Base-by-base conservation (phyloP, 2,888 invertebrate genomes). In the Heliconius sara region DNA sequence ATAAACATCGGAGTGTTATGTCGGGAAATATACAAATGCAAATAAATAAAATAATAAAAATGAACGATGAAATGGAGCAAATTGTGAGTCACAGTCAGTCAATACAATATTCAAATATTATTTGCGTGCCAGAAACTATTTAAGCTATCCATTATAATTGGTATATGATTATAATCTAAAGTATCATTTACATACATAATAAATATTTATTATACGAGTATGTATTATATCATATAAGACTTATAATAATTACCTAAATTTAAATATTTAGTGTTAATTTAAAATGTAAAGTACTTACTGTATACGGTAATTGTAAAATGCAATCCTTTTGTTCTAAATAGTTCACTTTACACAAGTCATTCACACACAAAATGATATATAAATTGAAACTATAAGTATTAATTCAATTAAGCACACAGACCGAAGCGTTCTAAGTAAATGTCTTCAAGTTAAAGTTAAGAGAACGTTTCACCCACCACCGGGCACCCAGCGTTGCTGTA, bases 391-490 rank as follows among this genome's bases (percentile, higher is more conserved):
- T 22, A 73, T 10, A 43, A 52, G 30, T 67, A 39, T 66, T 74
- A 25, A 67, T 74, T 67, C 13, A 77, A 68, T 75, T 79, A 73
- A 82, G 75, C 79, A 76, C 71, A 77, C 43, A 74, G 73, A 79
- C 67, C 80, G 79, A 75, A 60, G 75, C 75, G 71, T 75, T 75
- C 66, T 75, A 52, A 68, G 75, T 71, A 79, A 80, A 77, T 80
- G 82, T 43, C 63, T 76, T 78, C 74, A 76, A 71, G 75, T 68
- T 72, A 74, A 70, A 77, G 16, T 63, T 63, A 80, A 82, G 82
- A 77, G 82, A 82, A 67, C 63, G 75, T 71, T 79, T 72, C 79
- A 74, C 65, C 78, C 78, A 80, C 80, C 77, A 81, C 82, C 72
- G n/a, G 12, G n/a, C 77, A 77, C 76, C 63, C 27, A 16, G 63